phyloP scores from a whole-genome alignment of 1,140 invertebrate genomes.

The Akabosia matsudoensis region DNA sequence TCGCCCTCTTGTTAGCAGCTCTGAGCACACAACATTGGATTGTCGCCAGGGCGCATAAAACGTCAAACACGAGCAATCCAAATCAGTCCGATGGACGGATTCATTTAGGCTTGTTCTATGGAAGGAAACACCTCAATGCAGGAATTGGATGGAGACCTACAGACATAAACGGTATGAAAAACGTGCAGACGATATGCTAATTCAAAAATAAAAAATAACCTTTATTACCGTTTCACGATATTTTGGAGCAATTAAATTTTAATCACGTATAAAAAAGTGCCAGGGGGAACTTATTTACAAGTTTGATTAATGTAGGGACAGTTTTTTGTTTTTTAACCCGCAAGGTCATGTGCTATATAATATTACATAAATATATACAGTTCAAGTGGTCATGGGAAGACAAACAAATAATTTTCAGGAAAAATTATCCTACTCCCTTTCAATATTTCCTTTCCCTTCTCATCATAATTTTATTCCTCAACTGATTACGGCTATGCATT shows the following conservation, averaged over 20 bases:
- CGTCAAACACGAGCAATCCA: conserved; percentile 57
- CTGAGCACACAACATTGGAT: conserved; percentile 87
- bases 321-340: too few species aligned
- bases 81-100: conserved; percentile 70
- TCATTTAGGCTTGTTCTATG: conserved; percentile 78
- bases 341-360: not conserved
- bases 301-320: too few species aligned
- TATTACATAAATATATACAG: too few species aligned
- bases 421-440: not conserved
- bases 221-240: too few species aligned
- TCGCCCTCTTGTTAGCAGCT: conserved; percentile 75
- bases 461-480: not conserved
- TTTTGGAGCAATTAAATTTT: too few species aligned
- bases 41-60: conserved; percentile 66
- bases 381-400: too few species aligned
- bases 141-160: conserved; percentile 75
- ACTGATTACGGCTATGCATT: too few species aligned
- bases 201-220: too few species aligned
- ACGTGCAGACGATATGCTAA: too few species aligned
- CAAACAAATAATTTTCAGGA: not conserved
- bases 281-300: too few species aligned
- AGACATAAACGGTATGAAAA: conserved; percentile 65
- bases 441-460: not conserved
- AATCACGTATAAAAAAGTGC: too few species aligned
- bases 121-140: conserved; percentile 74